These are phyloP conservation scores for Chaenocephalus aceratus DNA, from an alignment of 2,113 vertebrate species.

Conservation along the genomic window DNA sequence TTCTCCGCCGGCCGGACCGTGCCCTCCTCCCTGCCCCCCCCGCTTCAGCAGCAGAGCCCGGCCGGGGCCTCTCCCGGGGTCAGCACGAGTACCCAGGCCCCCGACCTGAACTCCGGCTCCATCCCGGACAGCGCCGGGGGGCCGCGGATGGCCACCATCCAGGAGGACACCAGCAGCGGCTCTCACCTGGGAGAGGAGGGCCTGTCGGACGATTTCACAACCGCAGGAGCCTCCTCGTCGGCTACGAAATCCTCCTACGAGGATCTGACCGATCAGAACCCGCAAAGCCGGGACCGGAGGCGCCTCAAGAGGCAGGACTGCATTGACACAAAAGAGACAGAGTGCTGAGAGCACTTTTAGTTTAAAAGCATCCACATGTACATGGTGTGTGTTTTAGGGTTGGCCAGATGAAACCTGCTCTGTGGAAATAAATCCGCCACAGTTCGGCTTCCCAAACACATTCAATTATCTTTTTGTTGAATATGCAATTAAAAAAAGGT, in stretches of 20 bases:
- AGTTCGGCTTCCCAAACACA: not conserved
- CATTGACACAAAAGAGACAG: slow-evolving; percentile 94
- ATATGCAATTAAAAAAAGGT: not conserved
- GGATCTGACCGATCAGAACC: slow-evolving; percentile 90
- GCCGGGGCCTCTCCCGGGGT: slow-evolving; percentile 12
- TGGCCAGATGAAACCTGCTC: not conserved
- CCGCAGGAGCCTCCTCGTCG: slow-evolving; percentile 83
- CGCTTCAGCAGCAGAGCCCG: slow-evolving; percentile 64
- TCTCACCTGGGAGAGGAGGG: slow-evolving; percentile 89
- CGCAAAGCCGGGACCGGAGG: slow-evolving; percentile 84
- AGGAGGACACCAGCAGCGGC: slow-evolving; percentile 95
- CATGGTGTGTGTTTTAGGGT: slow-evolving; percentile 26
- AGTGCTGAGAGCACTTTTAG: slow-evolving; percentile 84
- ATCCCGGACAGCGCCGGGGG: slow-evolving; percentile 79
- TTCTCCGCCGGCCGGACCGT: slow-evolving; percentile 76
- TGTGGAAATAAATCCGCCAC: not conserved
- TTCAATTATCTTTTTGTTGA: not conserved
- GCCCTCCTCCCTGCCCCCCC: slow-evolving; percentile 78
- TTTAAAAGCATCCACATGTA: not conserved
- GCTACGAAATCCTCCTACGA: slow-evolving; percentile 92
- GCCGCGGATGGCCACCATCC: slow-evolving; percentile 95
- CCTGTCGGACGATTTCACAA: slow-evolving; percentile 89
- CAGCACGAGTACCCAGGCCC: slow-evolving; percentile 61
- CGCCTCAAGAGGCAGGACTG: slow-evolving; percentile 92
- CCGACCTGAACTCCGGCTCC: slow-evolving; percentile 62